These are phyloP conservation scores for Drosophila gunungcola DNA, from an alignment of 1,140 invertebrate species.

Conservation along the genomic window DNA sequence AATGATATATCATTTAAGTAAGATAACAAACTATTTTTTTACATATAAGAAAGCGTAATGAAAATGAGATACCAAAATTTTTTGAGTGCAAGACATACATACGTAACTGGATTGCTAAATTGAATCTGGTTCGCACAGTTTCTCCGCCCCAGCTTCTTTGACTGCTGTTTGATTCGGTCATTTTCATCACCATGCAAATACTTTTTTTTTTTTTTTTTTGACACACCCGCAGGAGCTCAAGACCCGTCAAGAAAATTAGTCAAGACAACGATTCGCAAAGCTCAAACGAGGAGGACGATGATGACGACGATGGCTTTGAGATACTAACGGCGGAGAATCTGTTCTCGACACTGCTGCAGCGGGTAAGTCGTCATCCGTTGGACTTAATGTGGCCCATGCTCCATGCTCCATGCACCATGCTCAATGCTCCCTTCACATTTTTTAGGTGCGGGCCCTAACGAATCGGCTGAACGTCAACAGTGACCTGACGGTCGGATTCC, in stretches of 20 bases:
- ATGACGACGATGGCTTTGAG: conserved; percentile 95
- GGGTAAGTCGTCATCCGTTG: conserved; percentile 86
- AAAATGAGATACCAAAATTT: background rate
- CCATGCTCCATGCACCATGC: background rate
- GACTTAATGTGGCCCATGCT: background rate
- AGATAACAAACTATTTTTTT: too few relatives aligned
- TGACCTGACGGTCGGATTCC: conserved; percentile 81
- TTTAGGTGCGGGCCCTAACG: conserved; percentile 92
- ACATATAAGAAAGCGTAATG: too few relatives aligned
- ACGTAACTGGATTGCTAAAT: conserved; percentile 32
- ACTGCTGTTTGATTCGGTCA: conserved; percentile 21
- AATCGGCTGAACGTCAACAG: conserved; percentile 94
- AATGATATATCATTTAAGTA: too few relatives aligned
- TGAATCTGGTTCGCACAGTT: conserved; percentile 22
- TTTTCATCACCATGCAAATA: conserved; percentile 11
- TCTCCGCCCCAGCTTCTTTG: background rate
- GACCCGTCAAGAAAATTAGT: conserved; percentile 88
- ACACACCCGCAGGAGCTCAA: conserved; percentile 87
- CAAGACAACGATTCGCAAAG: conserved; percentile 92
- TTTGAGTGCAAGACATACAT: background rate
- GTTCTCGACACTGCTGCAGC: conserved; percentile 93
- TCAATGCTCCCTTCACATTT: conserved; percentile 22
- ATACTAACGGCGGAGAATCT: conserved; percentile 95
- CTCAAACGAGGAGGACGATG: conserved; percentile 94
- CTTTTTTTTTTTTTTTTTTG: conserved; percentile 23